Evolutionary conservation across 2,797 vertebrate genomes (phyloP).

Genomic region (Morus bassanus): DNA sequence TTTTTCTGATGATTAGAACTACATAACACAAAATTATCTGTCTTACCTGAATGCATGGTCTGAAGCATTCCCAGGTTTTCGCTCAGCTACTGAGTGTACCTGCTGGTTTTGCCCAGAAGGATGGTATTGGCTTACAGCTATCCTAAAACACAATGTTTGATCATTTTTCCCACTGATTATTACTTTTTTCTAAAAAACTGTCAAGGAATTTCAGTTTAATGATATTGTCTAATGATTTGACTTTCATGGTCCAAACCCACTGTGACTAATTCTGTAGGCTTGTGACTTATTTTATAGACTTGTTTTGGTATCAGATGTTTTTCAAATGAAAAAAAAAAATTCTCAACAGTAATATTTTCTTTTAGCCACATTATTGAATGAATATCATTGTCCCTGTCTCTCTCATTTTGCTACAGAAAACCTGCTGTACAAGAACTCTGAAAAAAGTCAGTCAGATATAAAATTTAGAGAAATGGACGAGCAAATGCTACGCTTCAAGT

Average conservation of each 20-base stretch:
- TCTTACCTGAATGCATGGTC: not conserved
- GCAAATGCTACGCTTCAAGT: not conserved
- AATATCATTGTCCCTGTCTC: not conserved
- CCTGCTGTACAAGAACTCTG: not conserved
- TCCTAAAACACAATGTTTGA: not conserved
- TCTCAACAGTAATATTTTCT: not conserved
- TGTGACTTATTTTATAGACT: not conserved
- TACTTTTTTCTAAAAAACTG: not conserved
- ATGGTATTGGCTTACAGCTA: not conserved
- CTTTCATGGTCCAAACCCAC: not conserved
- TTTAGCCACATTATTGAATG: not conserved
- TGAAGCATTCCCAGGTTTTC: not conserved
- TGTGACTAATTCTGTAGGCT: not conserved
- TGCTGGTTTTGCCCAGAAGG: not conserved
- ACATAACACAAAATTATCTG: not conserved
- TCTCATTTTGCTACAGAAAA: not conserved
- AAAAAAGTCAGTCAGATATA: not conserved
- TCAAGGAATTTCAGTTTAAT: not conserved
- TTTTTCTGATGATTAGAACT: not conserved
- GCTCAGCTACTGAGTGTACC: not conserved
- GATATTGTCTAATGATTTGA: not conserved
- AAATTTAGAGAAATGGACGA: not conserved
- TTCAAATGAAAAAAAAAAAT: not conserved
- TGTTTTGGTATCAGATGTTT: not conserved
- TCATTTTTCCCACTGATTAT: not conserved